Evolutionary conservation across 2,797 vertebrate species (phyloP).

Genomic region (Balearica regulorum): DNA sequence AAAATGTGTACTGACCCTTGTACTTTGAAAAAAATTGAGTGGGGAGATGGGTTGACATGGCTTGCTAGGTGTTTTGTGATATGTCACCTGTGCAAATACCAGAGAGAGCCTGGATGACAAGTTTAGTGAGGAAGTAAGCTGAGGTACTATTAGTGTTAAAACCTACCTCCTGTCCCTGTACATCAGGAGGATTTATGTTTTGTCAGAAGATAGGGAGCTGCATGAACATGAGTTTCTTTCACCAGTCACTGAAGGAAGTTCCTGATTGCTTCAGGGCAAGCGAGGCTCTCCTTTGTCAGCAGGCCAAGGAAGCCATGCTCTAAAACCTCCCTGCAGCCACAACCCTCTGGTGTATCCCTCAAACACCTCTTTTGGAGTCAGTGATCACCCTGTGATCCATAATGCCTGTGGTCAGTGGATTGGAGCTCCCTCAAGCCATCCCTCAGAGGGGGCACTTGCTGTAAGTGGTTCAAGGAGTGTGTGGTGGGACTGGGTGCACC

Average conservation of each 20-base stretch:
- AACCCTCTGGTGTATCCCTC: too few relatives aligned
- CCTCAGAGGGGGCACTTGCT: rapidly evolving
- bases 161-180: background rate
- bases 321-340: background rate
- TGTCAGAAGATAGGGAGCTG: background rate
- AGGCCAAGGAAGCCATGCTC: background rate
- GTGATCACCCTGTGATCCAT: too few relatives aligned
- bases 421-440: background rate
- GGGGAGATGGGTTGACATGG: background rate
- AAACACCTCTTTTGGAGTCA: background rate
- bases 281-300: rapidly evolving
- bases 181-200: background rate
- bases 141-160: background rate
- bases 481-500: background rate
- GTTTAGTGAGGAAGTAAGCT: background rate
- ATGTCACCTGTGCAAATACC: background rate
- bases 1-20: background rate
- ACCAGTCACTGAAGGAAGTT: background rate
- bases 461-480: background rate
- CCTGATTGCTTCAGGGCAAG: background rate
- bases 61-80: background rate
- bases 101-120: too few relatives aligned
- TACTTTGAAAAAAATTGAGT: background rate
- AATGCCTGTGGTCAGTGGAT: background rate
- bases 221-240: background rate